Conservation (phyloP, 2,888 invertebrate genomes). For the Drosophila fungiperda region DNA sequence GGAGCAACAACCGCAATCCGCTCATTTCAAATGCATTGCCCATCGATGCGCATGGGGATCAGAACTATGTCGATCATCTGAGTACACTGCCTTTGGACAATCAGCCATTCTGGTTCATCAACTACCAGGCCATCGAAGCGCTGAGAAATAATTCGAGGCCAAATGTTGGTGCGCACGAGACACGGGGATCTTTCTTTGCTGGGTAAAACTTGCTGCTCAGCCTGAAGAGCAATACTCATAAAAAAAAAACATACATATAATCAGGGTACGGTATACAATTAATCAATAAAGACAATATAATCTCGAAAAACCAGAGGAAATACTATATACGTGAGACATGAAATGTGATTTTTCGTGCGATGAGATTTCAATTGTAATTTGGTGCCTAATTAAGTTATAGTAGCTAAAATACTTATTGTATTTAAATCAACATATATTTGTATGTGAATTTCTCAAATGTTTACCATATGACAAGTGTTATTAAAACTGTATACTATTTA, state of each 20-base stretch:
- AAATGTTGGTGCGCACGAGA: conserved; percentile 63
- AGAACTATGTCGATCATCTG: conserved; percentile 87
- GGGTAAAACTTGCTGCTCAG: conserved; percentile 42
- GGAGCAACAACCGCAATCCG: background rate
- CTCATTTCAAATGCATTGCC: conserved; percentile 85
- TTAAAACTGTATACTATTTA: conserved; percentile 26
- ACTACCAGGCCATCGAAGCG: conserved; percentile 88
- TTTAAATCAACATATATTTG: conserved; percentile 11
- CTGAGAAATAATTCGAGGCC: conserved; percentile 84
- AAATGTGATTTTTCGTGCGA: conserved; percentile 16
- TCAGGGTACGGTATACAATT: background rate
- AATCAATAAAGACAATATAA: background rate
- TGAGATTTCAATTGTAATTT: conserved; percentile 13
- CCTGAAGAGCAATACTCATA: conserved; percentile 4
- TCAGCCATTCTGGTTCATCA: conserved; percentile 91
- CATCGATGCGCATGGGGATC: conserved; percentile 89
- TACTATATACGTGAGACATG: conserved; percentile 35
- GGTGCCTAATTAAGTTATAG: conserved; percentile 14
- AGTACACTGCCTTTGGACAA: conserved; percentile 88
- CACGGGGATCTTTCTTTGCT: conserved; percentile 74
- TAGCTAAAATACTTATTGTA: background rate
- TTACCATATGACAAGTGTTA: background rate
- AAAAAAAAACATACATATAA: background rate
- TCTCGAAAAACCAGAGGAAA: conserved; percentile 27
- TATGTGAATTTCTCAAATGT: conserved; percentile 8